Conservation (phyloP, 2,113 vertebrate species). For the Syrmaticus mikado region DNA sequence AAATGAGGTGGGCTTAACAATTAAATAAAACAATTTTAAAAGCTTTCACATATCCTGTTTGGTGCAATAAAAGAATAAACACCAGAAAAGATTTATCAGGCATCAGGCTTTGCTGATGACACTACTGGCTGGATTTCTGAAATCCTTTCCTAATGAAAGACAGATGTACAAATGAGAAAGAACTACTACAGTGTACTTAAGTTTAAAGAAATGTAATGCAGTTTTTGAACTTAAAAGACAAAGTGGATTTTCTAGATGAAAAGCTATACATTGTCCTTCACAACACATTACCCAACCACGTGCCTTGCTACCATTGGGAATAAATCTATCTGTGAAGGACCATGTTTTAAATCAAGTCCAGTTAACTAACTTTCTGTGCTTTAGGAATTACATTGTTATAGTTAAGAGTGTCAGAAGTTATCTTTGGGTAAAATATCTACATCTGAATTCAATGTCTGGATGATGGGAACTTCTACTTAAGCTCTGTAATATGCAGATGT, state of each 20-base stretch:
- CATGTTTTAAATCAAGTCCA: not conserved
- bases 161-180: constrained; percentile 79
- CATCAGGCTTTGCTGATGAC: constrained; percentile 71
- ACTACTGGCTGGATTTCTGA: constrained; percentile 65
- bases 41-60: constrained; percentile 37
- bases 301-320: not conserved
- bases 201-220: constrained; percentile 31
- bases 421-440: not conserved
- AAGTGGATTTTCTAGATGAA: not conserved
- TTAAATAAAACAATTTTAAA: not conserved
- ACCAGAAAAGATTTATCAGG: constrained; percentile 57
- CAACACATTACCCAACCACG: not conserved
- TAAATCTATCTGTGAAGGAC: not conserved
- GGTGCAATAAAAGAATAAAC: constrained; percentile 31
- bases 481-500: fast-evolving
- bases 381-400: not conserved
- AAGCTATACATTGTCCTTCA: not conserved
- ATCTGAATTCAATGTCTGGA: not conserved
- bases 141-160: constrained; percentile 79
- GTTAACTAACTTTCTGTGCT: not conserved
- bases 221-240: constrained; percentile 11
- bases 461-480: not conserved
- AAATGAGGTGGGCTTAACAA: not conserved
- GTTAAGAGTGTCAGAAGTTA: not conserved
- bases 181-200: not conserved